Evolutionary conservation across 1,140 invertebrate species (phyloP).

Genomic region (Uloborus diversus): DNA sequence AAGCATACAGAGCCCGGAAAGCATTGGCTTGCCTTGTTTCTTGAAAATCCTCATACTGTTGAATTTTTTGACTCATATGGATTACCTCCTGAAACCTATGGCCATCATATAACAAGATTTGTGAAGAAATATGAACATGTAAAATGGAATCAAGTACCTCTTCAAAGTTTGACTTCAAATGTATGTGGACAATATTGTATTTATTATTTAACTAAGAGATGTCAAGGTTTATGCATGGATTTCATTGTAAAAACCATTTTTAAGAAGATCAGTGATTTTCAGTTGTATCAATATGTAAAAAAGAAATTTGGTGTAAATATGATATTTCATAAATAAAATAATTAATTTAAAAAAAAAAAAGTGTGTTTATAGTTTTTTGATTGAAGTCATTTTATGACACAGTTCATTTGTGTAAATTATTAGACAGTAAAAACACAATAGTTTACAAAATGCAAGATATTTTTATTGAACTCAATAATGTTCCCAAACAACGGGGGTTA

Average conservation of each 20-base stretch:
- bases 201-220: neutral
- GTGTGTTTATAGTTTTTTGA: too few species aligned
- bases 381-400: too few species aligned
- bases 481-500: too few species aligned
- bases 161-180: neutral
- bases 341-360: too few species aligned
- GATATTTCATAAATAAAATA: too few species aligned
- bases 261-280: neutral
- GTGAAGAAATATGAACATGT: neutral
- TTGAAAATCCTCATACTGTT: neutral
- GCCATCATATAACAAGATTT: neutral
- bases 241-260: neutral
- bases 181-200: neutral
- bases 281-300: neutral
- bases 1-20: neutral
- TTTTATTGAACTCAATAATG: too few species aligned
- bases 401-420: too few species aligned
- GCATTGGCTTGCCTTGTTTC: neutral
- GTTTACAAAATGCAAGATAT: too few species aligned
- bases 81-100: neutral
- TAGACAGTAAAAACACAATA: too few species aligned
- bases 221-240: neutral
- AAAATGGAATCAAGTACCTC: neutral
- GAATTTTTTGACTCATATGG: neutral
- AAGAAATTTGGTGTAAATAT: neutral